These are phyloP conservation scores for Anoplius nigerrimus DNA, from an alignment of 2,888 invertebrate species.

Conservation along the genomic window DNA sequence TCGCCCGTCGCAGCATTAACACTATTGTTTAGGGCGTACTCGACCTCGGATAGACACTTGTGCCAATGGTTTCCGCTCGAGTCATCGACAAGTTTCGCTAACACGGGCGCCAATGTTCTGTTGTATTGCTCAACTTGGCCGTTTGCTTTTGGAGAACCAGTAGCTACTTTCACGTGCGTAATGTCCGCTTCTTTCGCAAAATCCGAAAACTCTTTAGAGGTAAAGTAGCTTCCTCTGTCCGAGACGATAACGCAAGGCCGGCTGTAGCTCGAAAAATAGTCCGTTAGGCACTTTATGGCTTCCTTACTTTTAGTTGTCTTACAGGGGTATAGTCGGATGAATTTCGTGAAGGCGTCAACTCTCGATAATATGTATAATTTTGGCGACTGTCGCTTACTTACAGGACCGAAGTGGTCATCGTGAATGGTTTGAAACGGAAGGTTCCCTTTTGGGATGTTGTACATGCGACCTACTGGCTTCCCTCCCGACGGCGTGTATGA, in stretches of 20 bases:
- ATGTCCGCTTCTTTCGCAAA: conserved; percentile 25
- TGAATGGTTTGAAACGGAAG: not conserved
- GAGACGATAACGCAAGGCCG: conserved; percentile 24
- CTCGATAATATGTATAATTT: conserved; percentile 16
- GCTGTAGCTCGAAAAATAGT: conserved; percentile 40
- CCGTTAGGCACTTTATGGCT: not conserved
- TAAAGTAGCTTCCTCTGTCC: conserved; percentile 36
- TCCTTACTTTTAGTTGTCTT: too few species aligned
- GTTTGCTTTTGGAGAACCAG: conserved; percentile 16
- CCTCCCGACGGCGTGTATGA: not conserved
- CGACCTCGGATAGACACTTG: conserved; percentile 22
- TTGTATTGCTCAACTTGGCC: conserved; percentile 16
- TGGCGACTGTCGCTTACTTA: too few species aligned
- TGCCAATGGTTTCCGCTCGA: conserved; percentile 31
- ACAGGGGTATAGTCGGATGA: too few species aligned
- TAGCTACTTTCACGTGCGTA: conserved; percentile 25
- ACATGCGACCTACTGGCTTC: not conserved
- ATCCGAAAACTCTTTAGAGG: conserved; percentile 29
- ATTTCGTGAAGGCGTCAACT: too few species aligned
- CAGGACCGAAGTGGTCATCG: too few species aligned
- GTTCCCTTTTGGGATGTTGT: not conserved
- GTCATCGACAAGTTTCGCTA: conserved; percentile 13
- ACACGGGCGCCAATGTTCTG: not conserved
- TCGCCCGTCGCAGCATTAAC: conserved; percentile 48
- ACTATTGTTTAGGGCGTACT: conserved; percentile 36